Evolutionary conservation across 2,113 vertebrate species (phyloP), one percentile per base, ranked within the genome.

Genomic region (Recurvirostra avosetta): DNA sequence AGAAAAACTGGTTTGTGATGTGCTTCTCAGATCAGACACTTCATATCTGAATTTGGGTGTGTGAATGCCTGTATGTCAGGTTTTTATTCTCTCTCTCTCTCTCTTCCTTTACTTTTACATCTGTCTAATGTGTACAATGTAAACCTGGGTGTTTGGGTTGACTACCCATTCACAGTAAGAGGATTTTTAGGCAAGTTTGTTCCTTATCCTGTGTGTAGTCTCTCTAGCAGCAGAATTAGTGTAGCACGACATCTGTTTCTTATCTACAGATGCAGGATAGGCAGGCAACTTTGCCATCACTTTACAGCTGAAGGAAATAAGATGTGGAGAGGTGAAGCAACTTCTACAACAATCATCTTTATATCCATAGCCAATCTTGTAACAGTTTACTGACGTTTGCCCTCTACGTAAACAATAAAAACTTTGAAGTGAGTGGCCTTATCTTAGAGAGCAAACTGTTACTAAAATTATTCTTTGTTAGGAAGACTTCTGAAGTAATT

Each of bases 1-100:
- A 87, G 91, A 91, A 89, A 95, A 95, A 87, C 91, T 93, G 77
- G 73, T 96, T 96, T 82, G 77, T 67, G 49, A 68, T 89, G 52
- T 75, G 21, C 68, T 91, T 78, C 58, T 81, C 27, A 13, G 34
- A 59, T 81, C 86, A 91, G 84, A 74, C 36, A 61, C 16, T 96
- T 90, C 1, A 1, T 78, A 43, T 75, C 72, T 65, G 83, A 89
- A 73, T 89, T 84, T 52, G 68, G 56, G 52, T 43, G 73, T 95
- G 90, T 56, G 45, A 91, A 89, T 78, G 21, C 43, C 52, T 32
- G 12, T 17, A 11, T 68, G 40, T 81, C 56, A 1, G 36, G 34
- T 63, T 23, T 45, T 66, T 61, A 84, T 78, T 74, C n/a, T 88
- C 47, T 88, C 22, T 67, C 43, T 78, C 21, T 63, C 43, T 83